Evolutionary conservation across 2,888 invertebrate genomes (phyloP), one percentile per base, ranked within the genome.

Genomic region (Tipula unca): DNA sequence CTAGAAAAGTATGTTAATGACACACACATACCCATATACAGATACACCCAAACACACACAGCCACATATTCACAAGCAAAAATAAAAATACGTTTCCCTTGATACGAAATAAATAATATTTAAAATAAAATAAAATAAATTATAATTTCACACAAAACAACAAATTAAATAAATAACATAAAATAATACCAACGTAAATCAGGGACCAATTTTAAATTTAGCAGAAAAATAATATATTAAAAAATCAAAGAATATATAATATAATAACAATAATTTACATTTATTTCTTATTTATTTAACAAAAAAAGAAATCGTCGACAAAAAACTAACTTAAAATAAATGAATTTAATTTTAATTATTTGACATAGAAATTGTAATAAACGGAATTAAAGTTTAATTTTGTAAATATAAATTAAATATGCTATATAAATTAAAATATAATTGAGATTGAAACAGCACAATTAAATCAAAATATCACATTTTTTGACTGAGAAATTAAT

Each of bases 191-290:
- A 69, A 83, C 83, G 83, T 83, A 83, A 83, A 83, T 32, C 83
- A 83, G 83, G 83, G 83, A 83, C 83, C 83, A 83, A 83, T 83
- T 83, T 83, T 83, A 29, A 83, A 83, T 83, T 83, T 83, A 83
- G 83, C 83, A 83, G 83, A 83, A 83, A n/a, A n/a, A 32, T 83
- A 83, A 25, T 83, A 32, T 83, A 32, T 83, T 32, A 29, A 83
- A 48, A 69, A 69, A 69, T 69, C 69, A 69, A 69, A 69, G 69
- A 25, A 69, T 69, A 69, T 69, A 69, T 69, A 69, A 69, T 69
- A 69, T 25, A 6, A 32, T 25, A 69, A 69, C 69, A 69, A 69
- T 69, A 69, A 69, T 69, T 69, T 69, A 69, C 69, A 69, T 69
- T 69, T 69, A 83, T 83, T 83, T 32, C 29, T 32, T 83, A 32